Evolutionary conservation across 2,113 vertebrate species (phyloP), one percentile per base, ranked within the genome.

Genomic region (Trichomycterus rosablanca): DNA sequence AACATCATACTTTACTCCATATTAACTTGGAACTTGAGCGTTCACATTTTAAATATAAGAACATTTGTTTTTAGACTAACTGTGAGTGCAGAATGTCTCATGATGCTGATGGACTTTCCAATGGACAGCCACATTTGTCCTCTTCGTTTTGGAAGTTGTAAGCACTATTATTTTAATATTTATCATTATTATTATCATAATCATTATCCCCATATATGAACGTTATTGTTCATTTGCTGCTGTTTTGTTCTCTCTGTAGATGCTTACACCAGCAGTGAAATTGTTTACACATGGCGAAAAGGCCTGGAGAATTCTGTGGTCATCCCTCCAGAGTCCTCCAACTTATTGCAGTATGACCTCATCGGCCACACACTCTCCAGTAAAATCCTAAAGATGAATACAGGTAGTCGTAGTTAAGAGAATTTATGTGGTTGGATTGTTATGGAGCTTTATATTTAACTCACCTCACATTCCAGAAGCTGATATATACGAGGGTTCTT

Each of bases 111-210:
- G 65, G 76, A 89, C 72, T 90, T 90, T 30, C 88, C 88, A 7
- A 87, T 89, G 88, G 88, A 90, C 1, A 78, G 86, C 2, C 88
- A 90, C n/a, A 9, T 83, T 2, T 90, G 87, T 74, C 84, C 88
- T 59, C 85, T 90, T 6, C 76, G 75, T 26, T 89, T 90, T 68
- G 88, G 88, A 72, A 90, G 87, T 80, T 89, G 88, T 90, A 68
- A 82, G 87, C 78, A 50, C 14, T 8, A 8, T 24, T 28, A 4
- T 19, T 20, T 44, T 12, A 11, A 11, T n/a, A n/a, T n/a, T n/a
- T n/a, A n/a, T 35, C 6, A 9, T 35, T 19, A 22, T 14, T 7
- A 58, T 16, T 20, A 4, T 18, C 34, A 23, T 6, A 9, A 3
- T 14, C 10, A 12, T 19, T 20, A 7, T n/a, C 15, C 18, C n/a